Evolutionary conservation across 2,888 invertebrate genomes (phyloP), one percentile per base, ranked within the genome.

Genomic region (Eristalis arbustorum): DNA sequence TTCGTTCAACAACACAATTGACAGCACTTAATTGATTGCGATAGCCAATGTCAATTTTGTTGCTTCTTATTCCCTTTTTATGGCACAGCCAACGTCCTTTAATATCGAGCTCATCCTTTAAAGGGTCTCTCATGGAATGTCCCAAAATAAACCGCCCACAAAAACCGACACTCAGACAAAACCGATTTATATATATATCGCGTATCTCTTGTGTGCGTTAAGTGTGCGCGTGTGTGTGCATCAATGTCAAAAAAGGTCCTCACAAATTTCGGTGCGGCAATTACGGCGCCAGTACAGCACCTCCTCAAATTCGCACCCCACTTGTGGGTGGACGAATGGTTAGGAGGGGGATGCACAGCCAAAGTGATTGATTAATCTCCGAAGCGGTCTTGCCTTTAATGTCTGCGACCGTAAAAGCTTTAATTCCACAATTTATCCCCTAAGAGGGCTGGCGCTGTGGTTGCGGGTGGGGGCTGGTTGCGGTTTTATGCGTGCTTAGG

Each of bases 291-390:
- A 13, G 25, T 28, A 68, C 57, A 72, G 34, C 49, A 76, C 72
- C 72, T 84, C 69, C 71, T 25, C 42, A 56, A 76, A 75, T 84
- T 81, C 42, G 56, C 68, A 40, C 63, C 56, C 40, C 14, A 18
- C 49, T 75, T 61, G 69, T 40, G 56, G 23, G 68, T 22, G 56
- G 56, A 2, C 2, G n/a, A n/a, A 14, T 6, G 1, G 22, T 13
- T 23, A 11, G 2, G 75, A 49, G 37, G 28, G 72, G n/a, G 56
- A 18, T 13, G n/a, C 49, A 49, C 49, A 49, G 28, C 62, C 69
- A 81, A 82, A 72, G 81, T 85, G 85, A 85, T 85, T 85, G 85
- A 85, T 85, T 85, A 85, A 85, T 82, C 82, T 85, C 73, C 77
- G 56, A 81, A 77, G 85, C 73, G 85, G 82, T 73, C 64, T 73